These are phyloP conservation scores for Dione juno DNA, from an alignment of 2,888 invertebrate genomes.

Conservation along the genomic window DNA sequence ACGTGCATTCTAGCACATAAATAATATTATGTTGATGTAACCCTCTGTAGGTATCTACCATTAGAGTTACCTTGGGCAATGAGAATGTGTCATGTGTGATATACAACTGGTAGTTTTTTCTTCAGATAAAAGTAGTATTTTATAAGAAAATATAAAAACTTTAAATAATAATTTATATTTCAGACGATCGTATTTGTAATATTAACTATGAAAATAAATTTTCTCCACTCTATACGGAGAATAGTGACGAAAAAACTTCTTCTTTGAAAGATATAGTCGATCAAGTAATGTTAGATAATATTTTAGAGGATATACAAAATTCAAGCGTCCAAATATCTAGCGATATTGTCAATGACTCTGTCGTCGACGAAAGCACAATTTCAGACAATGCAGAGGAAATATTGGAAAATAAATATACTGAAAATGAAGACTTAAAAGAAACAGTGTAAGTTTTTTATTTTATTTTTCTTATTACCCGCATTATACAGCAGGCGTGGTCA, in stretches of 20 bases:
- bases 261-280: constrained; percentile 68
- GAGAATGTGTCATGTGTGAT: too few relatives aligned
- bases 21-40: not conserved
- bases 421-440: constrained; percentile 28
- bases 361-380: constrained; percentile 11
- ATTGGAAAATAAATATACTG: not conserved
- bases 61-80: too few relatives aligned
- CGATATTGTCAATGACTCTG: constrained; percentile 26
- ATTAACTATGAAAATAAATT: constrained; percentile 15
- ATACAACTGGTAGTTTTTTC: too few relatives aligned
- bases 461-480: not conserved
- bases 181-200: constrained; percentile 25
- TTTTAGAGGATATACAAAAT: constrained; percentile 39
- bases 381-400: constrained; percentile 38
- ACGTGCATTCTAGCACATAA: too few relatives aligned
- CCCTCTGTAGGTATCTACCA: not conserved
- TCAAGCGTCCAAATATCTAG: constrained; percentile 4
- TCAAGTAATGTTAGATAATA: constrained; percentile 57
- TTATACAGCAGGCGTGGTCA: not conserved
- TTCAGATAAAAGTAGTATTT: too few relatives aligned
- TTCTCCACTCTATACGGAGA: constrained; percentile 19
- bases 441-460: constrained; percentile 6
- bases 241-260: constrained; percentile 55
- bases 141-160: not conserved
- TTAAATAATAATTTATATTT: not conserved